These are phyloP conservation scores for Drosophila melanocephala DNA, from an alignment of 2,888 invertebrate genomes.

Conservation along the genomic window DNA sequence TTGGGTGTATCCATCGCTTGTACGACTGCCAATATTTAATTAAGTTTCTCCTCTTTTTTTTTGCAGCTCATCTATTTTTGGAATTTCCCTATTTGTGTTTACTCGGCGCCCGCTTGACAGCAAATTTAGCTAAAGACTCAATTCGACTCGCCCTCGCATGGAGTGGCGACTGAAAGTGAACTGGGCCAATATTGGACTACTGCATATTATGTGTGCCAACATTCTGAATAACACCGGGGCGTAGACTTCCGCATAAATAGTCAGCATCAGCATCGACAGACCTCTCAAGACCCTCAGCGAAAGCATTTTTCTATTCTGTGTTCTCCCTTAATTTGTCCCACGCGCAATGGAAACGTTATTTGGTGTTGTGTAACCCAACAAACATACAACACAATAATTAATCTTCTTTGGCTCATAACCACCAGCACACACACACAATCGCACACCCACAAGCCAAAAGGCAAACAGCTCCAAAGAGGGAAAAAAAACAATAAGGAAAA, in stretches of 20 bases:
- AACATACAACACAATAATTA: slow-evolving; percentile 57
- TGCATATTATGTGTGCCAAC: slow-evolving; percentile 26
- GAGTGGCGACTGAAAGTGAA: background rate
- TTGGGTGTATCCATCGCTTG: slow-evolving; percentile 5
- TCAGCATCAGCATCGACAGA: slow-evolving; percentile 6
- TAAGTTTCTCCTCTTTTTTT: slow-evolving; percentile 32
- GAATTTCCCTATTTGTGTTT: slow-evolving; percentile 34
- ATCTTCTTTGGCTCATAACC: slow-evolving; percentile 57
- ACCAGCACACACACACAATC: slow-evolving; percentile 11
- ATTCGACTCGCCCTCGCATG: background rate
- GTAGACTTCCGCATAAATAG: slow-evolving; percentile 1
- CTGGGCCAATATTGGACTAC: slow-evolving; percentile 25
- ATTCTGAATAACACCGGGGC: slow-evolving; percentile 9
- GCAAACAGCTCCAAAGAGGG: slow-evolving; percentile 10
- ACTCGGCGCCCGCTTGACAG: background rate
- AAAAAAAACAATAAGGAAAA: slow-evolving; percentile 17
- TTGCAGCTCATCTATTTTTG: slow-evolving; percentile 36
- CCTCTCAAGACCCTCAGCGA: slow-evolving; percentile 4
- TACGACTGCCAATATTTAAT: slow-evolving; percentile 48
- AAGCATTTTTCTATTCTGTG: slow-evolving; percentile 31
- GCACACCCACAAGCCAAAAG: slow-evolving; percentile 9
- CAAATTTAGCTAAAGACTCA: background rate
- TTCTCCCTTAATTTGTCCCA: slow-evolving; percentile 64
- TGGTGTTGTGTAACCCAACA: background rate
- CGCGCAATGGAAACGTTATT: slow-evolving; percentile 32